These are phyloP conservation scores for Dryobates pubescens DNA, from an alignment of 2,797 vertebrate species.

Conservation along the genomic window DNA sequence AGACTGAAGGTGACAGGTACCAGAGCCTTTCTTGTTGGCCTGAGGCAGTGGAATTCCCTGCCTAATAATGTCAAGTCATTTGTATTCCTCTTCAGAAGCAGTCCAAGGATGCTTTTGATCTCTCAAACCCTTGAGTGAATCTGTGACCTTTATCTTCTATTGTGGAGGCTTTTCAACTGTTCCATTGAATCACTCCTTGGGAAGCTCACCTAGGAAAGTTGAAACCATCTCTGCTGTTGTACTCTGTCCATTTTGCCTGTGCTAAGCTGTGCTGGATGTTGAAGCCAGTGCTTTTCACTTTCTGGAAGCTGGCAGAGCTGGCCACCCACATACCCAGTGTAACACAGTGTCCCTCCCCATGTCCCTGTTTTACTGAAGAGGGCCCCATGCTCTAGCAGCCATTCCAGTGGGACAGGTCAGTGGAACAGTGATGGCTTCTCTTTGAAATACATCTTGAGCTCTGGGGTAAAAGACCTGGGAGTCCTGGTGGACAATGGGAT, in stretches of 20 bases:
- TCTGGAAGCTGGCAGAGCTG: not conserved
- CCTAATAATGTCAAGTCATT: not conserved
- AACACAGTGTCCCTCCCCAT: not conserved
- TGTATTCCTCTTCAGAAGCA: not conserved
- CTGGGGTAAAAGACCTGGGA: no score
- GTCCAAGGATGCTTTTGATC: not conserved
- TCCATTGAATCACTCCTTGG: not conserved
- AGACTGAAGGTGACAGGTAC: not conserved
- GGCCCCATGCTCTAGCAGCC: not conserved
- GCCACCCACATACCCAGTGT: no score
- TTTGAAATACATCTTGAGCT: not conserved
- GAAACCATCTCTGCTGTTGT: not conserved
- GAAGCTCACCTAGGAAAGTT: not conserved
- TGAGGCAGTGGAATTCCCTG: not conserved
- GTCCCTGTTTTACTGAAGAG: not conserved
- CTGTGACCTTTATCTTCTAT: not conserved
- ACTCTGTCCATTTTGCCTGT: not conserved
- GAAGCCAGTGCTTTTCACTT: not conserved
- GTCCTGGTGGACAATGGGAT: no score
- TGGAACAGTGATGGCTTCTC: not conserved
- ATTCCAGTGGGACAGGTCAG: fast-evolving
- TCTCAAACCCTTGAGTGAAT: not conserved
- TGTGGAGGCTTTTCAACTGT: not conserved
- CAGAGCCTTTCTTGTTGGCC: not conserved
- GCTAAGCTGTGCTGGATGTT: not conserved